These are phyloP conservation scores for Papilio aristodemus DNA, from an alignment of 1,140 invertebrate species.

Conservation along the genomic window DNA sequence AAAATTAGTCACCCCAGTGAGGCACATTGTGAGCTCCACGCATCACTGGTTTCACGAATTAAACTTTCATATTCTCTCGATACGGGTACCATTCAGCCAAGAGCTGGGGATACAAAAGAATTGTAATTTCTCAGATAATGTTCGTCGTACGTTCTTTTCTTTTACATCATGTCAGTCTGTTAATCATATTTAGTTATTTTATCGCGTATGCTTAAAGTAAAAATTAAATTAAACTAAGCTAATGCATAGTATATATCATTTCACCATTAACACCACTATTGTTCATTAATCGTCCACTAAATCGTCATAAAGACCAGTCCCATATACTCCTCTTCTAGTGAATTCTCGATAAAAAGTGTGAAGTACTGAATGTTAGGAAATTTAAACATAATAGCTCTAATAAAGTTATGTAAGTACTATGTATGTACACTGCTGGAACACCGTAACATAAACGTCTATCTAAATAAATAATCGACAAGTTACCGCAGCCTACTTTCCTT, in stretches of 20 bases:
- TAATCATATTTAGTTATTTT: too few relatives aligned
- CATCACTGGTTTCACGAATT: conserved; percentile 48
- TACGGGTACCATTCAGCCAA: not conserved
- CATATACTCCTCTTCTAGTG: too few relatives aligned
- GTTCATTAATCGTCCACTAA: too few relatives aligned
- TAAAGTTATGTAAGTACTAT: conserved; percentile 19
- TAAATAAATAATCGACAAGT: conserved; percentile 53
- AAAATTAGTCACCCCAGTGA: conserved; percentile 8
- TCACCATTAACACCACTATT: too few relatives aligned
- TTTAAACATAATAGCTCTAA: not conserved
- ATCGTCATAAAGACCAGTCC: too few relatives aligned
- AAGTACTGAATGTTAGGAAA: conserved; percentile 19
- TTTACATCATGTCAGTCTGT: too few relatives aligned
- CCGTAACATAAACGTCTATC: conserved; percentile 43
- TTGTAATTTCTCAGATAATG: too few relatives aligned
- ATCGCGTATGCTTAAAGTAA: too few relatives aligned
- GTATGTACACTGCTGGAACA: conserved; percentile 34
- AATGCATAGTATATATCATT: too few relatives aligned
- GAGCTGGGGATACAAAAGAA: conserved; percentile 1
- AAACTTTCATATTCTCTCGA: conserved; percentile 49
- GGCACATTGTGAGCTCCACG: conserved; percentile 32
- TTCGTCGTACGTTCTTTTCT: too few relatives aligned
- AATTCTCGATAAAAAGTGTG: too few relatives aligned
- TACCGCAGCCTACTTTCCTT: conserved; percentile 47
- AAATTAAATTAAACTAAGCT: too few relatives aligned